Evolutionary conservation across 2,113 vertebrate genomes (phyloP), one percentile per base, ranked within the genome.

Genomic region (Malurus alboscapulatus): DNA sequence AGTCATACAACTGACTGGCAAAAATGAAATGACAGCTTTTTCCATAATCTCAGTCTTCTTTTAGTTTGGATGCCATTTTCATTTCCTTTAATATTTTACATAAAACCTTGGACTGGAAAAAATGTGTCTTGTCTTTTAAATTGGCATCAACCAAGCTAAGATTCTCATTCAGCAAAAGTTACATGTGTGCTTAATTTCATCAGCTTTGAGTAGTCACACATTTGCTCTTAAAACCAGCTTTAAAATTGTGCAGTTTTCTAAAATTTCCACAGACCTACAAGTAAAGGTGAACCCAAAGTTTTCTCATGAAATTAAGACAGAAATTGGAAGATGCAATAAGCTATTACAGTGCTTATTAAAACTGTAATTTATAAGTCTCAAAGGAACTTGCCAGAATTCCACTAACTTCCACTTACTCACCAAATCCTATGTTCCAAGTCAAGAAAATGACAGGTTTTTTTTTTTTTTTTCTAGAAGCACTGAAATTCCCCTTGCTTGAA

Each of bases 331-430:
- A 76, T 3, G 5, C 32, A 57, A 75, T 84, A 69, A 92, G 36
- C 12, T 88, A 25, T 19, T 40, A 78, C 1, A 82, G 53, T 45
- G 38, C 40, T 69, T 79, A 90, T 73, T 68, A 93, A 75, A 82
- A 92, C 57, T 59, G 61, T 36, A 72, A 30, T 83, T 91, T 84
- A 85, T 94, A 73, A 93, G 15, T 20, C 25, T 88, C 48, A 48
- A 61, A 94, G 50, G 47, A 92, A 68, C 50, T 90, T 45, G 65
- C 6, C 87, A 92, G 91, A 94, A 81, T 59, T 81, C 73, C 48
- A 88, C 12, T 18, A 68, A 57, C 34, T 84, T 90, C 69, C 36
- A 55, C 69, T 94, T 83, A 93, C 24, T 81, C 66, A 67, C 19
- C 29, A 62, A 83, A 73, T 84, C 59, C 51, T 67, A 74, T 75